Evolutionary conservation across 2,888 invertebrate species (phyloP).

Genomic region (Orthosia incerta): DNA sequence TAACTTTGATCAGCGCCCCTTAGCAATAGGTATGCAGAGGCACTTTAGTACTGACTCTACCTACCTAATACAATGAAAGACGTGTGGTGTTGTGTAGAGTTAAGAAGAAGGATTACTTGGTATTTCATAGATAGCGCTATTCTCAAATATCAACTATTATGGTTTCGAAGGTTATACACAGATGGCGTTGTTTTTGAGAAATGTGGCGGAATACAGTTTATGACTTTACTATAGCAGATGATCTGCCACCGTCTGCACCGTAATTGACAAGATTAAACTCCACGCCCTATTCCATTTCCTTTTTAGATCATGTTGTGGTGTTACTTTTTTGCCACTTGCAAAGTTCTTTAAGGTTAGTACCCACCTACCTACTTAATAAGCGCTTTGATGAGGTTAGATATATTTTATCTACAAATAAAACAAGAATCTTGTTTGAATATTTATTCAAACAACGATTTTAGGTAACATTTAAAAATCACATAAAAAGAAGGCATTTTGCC

Average conservation of each 20-base stretch:
- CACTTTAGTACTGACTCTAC: neutral
- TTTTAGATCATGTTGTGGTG: too few species aligned
- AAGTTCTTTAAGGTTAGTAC: too few species aligned
- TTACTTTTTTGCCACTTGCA: too few species aligned
- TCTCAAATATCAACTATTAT: neutral
- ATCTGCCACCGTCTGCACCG: neutral
- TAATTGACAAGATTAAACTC: too few species aligned
- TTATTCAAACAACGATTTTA: conserved; percentile 87
- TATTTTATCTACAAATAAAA: conserved; percentile 75
- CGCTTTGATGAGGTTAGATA: neutral
- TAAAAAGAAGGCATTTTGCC: conserved; percentile 90
- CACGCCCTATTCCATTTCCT: neutral
- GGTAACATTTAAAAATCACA: conserved; percentile 90
- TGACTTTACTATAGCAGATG: neutral
- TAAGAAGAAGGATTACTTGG: neutral
- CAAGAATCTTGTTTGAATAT: conserved; percentile 79
- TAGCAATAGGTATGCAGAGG: neutral
- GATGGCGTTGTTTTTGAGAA: conserved; percentile 3
- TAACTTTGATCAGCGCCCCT: neutral
- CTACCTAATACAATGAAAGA: neutral
- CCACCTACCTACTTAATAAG: neutral
- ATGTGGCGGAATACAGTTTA: neutral
- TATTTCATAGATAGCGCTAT: conserved; percentile 12
- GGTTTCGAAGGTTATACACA: neutral
- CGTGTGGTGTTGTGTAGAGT: neutral